Evolutionary conservation across 2,888 invertebrate genomes (phyloP), one percentile per base, ranked within the genome.

Genomic region (Crepidodera aurea): DNA sequence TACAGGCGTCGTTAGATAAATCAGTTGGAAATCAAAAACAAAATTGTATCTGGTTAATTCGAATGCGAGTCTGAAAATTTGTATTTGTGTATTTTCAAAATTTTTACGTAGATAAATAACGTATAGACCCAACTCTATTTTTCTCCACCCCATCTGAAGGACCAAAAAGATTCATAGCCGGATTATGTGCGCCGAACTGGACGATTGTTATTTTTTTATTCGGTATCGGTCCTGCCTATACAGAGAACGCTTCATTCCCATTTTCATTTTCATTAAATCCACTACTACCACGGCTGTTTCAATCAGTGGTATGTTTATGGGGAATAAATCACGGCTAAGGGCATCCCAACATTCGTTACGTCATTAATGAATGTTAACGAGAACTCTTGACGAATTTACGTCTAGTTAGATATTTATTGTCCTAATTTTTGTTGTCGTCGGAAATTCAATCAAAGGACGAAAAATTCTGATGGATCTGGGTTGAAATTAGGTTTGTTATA

Each of bases 141-240:
- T 76, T 75, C 75, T 75, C 74, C 75, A 71, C 71, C 29, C 34
- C 46, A 34, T 56, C 39, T 16, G 29, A 51, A 51, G 69, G 64
- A 66, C 67, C 60, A 65, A 60, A 66, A 71, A 75, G 74, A 77
- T 77, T 75, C 74, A 76, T 75, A 65, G 73, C 72, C 50, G 75
- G 76, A 75, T 77, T 76, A 77, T 74, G 73, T 71, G 71, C 70
- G 69, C 18, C 71, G 42, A 42, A 5, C 42, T 70, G 66, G 69
- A 70, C 71, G 70, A 72, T 72, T 69, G 74, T 69, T 69, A 75
- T 77, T 75, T 76, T 76, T 76, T 74, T 69, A 71, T 72, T 68
- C 18, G 64, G 64, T 65, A 61, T 42, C 42, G 27, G 37, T 51
- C 48, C 51, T 19, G 44, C 54, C 53, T 55, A n/a, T n/a, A 55